phyloP scores from a whole-genome alignment of 2,113 vertebrate species.

The Bubo blakistoni region DNA sequence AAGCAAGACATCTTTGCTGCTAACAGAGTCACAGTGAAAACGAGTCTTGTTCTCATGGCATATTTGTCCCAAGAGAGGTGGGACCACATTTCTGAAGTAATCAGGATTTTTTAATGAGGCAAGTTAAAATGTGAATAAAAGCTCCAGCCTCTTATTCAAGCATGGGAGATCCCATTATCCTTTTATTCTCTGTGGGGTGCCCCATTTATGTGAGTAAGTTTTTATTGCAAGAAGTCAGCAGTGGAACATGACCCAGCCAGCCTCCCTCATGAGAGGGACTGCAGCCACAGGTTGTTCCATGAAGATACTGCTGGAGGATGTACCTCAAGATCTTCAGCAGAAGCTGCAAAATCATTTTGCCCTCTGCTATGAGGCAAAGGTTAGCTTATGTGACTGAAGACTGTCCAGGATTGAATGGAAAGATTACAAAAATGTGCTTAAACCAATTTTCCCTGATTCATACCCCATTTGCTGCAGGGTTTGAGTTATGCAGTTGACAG shows the following conservation, averaged over 20 bases:
- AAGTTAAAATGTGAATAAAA: background rate
- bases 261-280: background rate
- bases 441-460: background rate
- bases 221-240: background rate
- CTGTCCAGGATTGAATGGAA: background rate
- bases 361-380: background rate
- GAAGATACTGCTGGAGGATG: background rate
- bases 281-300: background rate
- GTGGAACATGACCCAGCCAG: background rate
- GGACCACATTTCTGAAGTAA: background rate
- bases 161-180: background rate
- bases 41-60: background rate
- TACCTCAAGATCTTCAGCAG: background rate
- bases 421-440: background rate
- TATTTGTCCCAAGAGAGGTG: background rate
- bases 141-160: background rate
- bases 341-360: background rate
- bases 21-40: background rate
- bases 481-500: background rate
- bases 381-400: background rate
- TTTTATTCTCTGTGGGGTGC: background rate
- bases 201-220: background rate
- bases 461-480: background rate
- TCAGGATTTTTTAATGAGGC: background rate
- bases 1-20: background rate